Percentiles rank a stretch among this genome's conserved stretches.
Conservation (phyloP, 2,888 invertebrate species). For the Apeira syringaria region DNA sequence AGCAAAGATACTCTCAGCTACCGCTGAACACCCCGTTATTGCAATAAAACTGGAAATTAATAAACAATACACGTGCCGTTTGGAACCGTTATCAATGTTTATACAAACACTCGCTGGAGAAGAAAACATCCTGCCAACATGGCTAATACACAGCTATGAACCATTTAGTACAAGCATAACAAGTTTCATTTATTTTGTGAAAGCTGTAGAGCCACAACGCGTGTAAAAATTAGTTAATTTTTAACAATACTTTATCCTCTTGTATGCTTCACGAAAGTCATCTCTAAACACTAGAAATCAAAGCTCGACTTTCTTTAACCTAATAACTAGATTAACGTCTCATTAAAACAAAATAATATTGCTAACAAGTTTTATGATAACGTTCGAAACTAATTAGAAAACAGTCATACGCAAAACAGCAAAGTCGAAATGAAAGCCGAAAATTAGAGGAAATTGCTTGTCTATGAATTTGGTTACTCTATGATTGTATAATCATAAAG, state of each 20-base stretch:
- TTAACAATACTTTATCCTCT: too few relatives aligned
- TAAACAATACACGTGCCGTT: conserved; percentile 1
- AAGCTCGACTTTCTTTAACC: too few relatives aligned
- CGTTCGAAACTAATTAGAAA: conserved; percentile 1
- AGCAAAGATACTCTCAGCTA: background rate
- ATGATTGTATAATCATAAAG: background rate
- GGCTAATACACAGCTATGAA: conserved; percentile 29
- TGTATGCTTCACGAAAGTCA: too few relatives aligned
- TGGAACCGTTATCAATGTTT: conserved; percentile 49
- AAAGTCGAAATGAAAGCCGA: background rate
- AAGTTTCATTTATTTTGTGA: too few relatives aligned
- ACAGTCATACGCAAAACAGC: background rate
- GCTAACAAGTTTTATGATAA: too few relatives aligned
- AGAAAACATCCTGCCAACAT: conserved; percentile 62
- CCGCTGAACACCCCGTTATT: background rate
- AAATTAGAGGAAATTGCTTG: background rate
- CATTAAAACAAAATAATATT: too few relatives aligned
- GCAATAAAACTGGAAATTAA: background rate
- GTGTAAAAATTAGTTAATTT: too few relatives aligned
- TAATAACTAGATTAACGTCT: too few relatives aligned
- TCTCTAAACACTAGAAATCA: too few relatives aligned
- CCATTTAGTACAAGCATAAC: too few relatives aligned
- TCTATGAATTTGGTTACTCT: background rate
- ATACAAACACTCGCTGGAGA: conserved; percentile 57
- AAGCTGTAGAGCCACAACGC: too few relatives aligned